These are phyloP conservation scores for Hirtodrosophila histrioides DNA, from an alignment of 2,888 invertebrate species.

Conservation along the genomic window DNA sequence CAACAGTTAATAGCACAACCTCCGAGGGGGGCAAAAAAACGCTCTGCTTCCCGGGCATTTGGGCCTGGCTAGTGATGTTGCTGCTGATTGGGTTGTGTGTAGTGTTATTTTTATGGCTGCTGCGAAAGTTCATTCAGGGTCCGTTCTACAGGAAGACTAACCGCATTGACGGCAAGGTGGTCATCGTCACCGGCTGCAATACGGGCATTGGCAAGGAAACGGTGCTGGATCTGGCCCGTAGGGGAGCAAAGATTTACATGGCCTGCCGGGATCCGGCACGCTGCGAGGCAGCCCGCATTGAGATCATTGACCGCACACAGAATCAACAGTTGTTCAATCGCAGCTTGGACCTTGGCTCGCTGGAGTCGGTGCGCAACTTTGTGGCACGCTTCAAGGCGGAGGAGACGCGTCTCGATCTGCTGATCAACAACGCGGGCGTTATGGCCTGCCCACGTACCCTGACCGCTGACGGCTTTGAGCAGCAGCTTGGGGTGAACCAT, in stretches of 20 bases:
- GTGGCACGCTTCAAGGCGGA: conserved; percentile 82
- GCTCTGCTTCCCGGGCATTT: conserved; percentile 68
- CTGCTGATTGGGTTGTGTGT: conserved; percentile 47
- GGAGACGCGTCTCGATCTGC: conserved; percentile 85
- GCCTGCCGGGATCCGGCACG: conserved; percentile 91
- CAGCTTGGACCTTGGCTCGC: conserved; percentile 85
- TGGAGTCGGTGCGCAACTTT: conserved; percentile 86
- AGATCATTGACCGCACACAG: conserved; percentile 89
- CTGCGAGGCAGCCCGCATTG: conserved; percentile 90
- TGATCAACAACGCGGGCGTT: conserved; percentile 87
- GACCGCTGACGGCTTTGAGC: conserved; percentile 86
- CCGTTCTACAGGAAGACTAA: conserved; percentile 80
- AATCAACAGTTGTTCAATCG: conserved; percentile 90
- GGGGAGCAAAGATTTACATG: conserved; percentile 93
- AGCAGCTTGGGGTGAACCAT: conserved; percentile 87
- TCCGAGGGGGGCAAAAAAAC: conserved; percentile 53
- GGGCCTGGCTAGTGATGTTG: conserved; percentile 70
- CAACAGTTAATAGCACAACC: conserved; percentile 30
- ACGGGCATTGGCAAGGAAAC: conserved; percentile 92
- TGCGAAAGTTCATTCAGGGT: conserved; percentile 80
- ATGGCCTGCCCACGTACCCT: conserved; percentile 84
- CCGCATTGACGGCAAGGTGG: conserved; percentile 87
- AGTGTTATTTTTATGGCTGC: conserved; percentile 63
- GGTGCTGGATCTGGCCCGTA: conserved; percentile 88
- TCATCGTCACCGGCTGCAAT: conserved; percentile 92